These are phyloP conservation scores for Oreonectes daqikongensis DNA, from an alignment of 2,797 vertebrate species.

Conservation along the genomic window DNA sequence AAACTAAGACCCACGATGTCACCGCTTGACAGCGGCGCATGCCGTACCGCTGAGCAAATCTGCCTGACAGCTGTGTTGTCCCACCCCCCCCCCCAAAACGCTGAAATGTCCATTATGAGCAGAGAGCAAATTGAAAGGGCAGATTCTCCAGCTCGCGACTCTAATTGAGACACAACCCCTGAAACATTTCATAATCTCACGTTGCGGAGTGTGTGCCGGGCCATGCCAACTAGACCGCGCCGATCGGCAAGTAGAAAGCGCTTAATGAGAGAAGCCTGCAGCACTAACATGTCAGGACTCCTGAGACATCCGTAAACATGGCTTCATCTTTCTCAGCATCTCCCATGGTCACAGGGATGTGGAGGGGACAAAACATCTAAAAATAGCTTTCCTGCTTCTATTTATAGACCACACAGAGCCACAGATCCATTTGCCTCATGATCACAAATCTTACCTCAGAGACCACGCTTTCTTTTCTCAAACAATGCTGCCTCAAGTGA, in stretches of 20 bases:
- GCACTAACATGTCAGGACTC: conserved; percentile 12
- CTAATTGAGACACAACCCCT: conserved; percentile 28
- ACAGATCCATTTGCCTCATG: conserved; percentile 44
- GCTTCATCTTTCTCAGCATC: conserved; percentile 25
- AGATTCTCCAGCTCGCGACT: conserved; percentile 31
- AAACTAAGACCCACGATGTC: conserved; percentile 25
- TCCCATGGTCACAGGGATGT: conserved; percentile 47
- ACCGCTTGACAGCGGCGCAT: conserved; percentile 11
- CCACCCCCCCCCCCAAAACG: conserved; percentile 2
- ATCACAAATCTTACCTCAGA: conserved; percentile 46
- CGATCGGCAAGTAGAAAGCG: not conserved
- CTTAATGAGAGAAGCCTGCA: conserved; percentile 19
- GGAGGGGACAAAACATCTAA: conserved; percentile 45
- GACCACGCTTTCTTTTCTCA: conserved; percentile 39
- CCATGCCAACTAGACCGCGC: conserved; percentile 1
- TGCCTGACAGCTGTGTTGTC: conserved; percentile 29
- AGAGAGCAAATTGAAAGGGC: conserved; percentile 35
- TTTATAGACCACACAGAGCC: conserved; percentile 49
- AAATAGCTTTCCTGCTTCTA: conserved; percentile 50
- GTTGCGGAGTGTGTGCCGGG: not conserved
- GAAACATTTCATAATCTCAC: conserved; percentile 37
- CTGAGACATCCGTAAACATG: conserved; percentile 3
- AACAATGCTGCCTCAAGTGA: conserved; percentile 21
- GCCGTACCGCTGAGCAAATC: conserved; percentile 21
- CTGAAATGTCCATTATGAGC: conserved; percentile 27